A percentile compares a stretch with the other conserved stretches of the same genome.
These are phyloP conservation scores for Salpingus planirostris DNA, from an alignment of 2,888 invertebrate species.

Conservation along the genomic window DNA sequence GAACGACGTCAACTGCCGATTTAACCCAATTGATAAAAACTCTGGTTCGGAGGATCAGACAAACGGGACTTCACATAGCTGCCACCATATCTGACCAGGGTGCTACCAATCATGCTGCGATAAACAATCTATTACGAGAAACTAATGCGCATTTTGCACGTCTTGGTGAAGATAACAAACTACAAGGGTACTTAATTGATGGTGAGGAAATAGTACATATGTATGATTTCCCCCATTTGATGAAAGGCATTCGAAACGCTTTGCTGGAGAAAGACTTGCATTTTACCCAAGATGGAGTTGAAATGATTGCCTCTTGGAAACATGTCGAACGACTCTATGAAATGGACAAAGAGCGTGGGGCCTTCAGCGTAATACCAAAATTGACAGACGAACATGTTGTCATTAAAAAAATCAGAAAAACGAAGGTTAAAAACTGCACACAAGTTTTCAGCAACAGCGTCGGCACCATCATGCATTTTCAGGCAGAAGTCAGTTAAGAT, in stretches of 20 bases:
- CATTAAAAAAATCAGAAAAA: neutral
- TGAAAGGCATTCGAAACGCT: conserved; percentile 17
- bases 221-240: conserved; percentile 17
- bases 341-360: neutral
- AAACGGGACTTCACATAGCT: conserved; percentile 16
- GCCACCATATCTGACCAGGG: conserved; percentile 25
- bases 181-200: conserved; percentile 14
- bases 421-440: neutral
- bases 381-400: neutral
- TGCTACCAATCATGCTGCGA: conserved; percentile 20
- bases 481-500: neutral
- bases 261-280: conserved; percentile 11
- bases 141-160: conserved; percentile 8
- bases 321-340: neutral
- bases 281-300: conserved; percentile 4
- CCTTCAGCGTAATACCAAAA: neutral
- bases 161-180: conserved; percentile 8
- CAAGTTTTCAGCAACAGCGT: neutral
- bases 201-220: conserved; percentile 16
- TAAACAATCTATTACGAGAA: conserved; percentile 15
- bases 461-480: neutral
- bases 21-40: conserved; percentile 13
- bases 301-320: neutral
- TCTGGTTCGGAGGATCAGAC: conserved; percentile 14
- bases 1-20: conserved; percentile 9